Base-by-base conservation (phyloP, 2,797 vertebrate species). In the Sebastes paucispinis region DNA sequence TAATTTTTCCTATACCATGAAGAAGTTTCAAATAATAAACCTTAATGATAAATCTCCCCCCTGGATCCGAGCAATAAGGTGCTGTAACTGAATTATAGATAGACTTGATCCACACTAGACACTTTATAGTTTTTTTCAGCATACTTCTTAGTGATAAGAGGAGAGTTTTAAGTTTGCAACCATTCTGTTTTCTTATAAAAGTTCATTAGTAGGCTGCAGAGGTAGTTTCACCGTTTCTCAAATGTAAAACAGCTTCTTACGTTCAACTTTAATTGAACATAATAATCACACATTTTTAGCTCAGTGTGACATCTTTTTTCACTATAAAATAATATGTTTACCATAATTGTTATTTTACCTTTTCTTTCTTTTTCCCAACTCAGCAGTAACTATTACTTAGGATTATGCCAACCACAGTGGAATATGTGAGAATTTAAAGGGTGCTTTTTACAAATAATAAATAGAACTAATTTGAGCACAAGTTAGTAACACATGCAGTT, bases 11-110 rank as follows among this genome's bases (percentile, higher is more conserved):
- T 71, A 73, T 73, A 70, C 16, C 12, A 27, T 74, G 54, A 74
- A 65, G 18, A 73, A n/a, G 73, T 70, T 50, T 80, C 47, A 86
- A 83, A 82, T 75, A 84, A 85, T 79, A 82, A 82, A 79, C 78
- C 43, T 76, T 57, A 77, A 87, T 75, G 69, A 81, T 81, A 75
- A 75, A 82, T 88, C 13, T 65, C 72, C 47, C 69, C 69, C 27
- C 39, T 36, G 75, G 34, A 80, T 82, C 32, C 11, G 54, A 68
- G 76, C 68, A 81, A 77, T 80, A 80, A 71, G 31, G 25, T 59
- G 22, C 67, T 76, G 55, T 78, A 89, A 81, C 52, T 55, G 39
- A 75, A 67, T 86, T 84, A 81, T 67, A 67, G 47, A 69, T 32
- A 52, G 6, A 73, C 54, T 47, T 67, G 39, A 82, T 69, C 22